phyloP scores from a whole-genome alignment of 1,140 invertebrate species.

The Cydia fagiglandana region DNA sequence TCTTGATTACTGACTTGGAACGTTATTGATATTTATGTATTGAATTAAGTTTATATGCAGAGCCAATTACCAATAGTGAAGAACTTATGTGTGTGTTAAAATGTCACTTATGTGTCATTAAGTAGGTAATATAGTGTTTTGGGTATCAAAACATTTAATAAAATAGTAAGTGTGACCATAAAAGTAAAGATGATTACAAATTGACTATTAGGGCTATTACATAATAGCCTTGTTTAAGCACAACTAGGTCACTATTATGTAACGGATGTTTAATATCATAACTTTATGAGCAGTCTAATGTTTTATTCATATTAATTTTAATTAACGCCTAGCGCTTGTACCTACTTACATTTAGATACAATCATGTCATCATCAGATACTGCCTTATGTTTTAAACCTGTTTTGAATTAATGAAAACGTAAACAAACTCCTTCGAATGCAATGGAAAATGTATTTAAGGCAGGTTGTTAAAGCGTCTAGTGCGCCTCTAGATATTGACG shows the following conservation, averaged over 20 bases:
- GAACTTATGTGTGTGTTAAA: no score
- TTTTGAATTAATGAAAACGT: neutral
- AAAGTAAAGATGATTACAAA: no score
- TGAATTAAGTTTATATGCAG: no score
- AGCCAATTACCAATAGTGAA: no score
- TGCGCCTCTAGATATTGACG: neutral
- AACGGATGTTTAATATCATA: slow-evolving; percentile 32
- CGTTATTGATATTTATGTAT: neutral
- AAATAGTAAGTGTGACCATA: neutral
- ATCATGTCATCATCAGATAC: slow-evolving; percentile 13
- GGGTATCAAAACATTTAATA: neutral
- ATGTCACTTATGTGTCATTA: neutral
- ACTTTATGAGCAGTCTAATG: slow-evolving; percentile 36
- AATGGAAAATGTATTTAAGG: neutral
- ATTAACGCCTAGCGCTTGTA: slow-evolving; percentile 19
- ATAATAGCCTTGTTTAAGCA: neutral
- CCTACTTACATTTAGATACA: no score
- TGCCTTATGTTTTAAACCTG: neutral
- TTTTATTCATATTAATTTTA: slow-evolving; percentile 40
- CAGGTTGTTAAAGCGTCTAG: neutral
- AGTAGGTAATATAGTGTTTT: neutral
- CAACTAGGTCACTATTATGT: slow-evolving; percentile 29
- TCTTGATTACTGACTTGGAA: neutral
- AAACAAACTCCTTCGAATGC: neutral
- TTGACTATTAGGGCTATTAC: slow-evolving; percentile 10